These are phyloP conservation scores for Cyprinus carpio DNA, from an alignment of 2,113 vertebrate genomes.

Conservation along the genomic window DNA sequence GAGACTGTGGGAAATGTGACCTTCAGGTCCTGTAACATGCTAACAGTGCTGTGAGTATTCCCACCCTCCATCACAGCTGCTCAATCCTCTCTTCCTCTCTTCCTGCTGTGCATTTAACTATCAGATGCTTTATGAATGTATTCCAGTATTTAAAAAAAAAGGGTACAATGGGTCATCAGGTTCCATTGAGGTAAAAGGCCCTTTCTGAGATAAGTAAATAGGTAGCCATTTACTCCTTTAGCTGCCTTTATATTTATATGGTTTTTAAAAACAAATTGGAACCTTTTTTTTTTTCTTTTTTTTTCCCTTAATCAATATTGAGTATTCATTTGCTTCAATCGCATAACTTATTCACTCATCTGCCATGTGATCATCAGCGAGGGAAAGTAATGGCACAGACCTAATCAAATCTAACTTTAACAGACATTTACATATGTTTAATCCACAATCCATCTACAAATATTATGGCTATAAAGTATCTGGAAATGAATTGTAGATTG, in stretches of 20 bases:
- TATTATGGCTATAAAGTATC: neutral
- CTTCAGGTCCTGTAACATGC: slow-evolving; percentile 85
- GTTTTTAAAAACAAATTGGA: no score
- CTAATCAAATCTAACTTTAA: neutral
- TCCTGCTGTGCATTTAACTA: neutral
- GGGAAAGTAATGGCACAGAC: neutral
- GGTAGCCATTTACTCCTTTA: no score
- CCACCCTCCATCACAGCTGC: neutral
- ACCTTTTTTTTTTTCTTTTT: no score
- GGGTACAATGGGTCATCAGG: neutral
- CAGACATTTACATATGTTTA: neutral
- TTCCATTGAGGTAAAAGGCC: neutral
- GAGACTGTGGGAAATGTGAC: slow-evolving; percentile 87
- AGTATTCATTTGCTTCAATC: no score
- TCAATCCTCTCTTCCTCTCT: neutral
- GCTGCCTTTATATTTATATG: no score
- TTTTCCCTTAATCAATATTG: no score
- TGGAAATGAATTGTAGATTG: neutral
- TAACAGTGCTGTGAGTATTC: slow-evolving; percentile 92
- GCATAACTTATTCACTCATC: neutral
- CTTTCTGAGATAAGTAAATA: neutral
- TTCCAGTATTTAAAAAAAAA: neutral
- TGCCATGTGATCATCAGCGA: neutral
- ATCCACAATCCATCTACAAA: neutral
- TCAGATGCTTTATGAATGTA: neutral